Evolutionary conservation across 2,888 invertebrate species (phyloP).

Genomic region (Didymodactylos carnosus): DNA sequence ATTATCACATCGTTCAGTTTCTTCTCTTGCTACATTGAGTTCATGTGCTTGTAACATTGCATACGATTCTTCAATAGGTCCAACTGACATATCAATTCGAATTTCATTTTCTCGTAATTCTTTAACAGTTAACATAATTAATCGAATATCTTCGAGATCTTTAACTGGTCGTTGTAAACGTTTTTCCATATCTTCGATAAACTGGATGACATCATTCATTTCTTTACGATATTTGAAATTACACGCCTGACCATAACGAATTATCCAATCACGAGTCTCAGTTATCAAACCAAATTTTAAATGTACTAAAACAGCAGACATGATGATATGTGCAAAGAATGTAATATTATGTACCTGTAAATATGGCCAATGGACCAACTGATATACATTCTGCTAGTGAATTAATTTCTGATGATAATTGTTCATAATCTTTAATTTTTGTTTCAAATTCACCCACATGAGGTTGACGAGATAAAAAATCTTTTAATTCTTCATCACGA

Average conservation of each 20-base stretch:
- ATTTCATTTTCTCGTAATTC: constrained; percentile 84
- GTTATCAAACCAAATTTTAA: constrained; percentile 63
- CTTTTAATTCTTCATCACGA: constrained; percentile 30
- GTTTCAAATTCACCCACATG: constrained; percentile 36
- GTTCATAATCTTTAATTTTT: constrained; percentile 33
- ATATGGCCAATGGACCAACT: constrained; percentile 32
- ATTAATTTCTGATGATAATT: constrained; percentile 29
- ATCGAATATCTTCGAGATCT: constrained; percentile 75
- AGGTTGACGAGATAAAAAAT: constrained; percentile 33
- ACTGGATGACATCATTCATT: constrained; percentile 46
- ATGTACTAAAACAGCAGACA: constrained; percentile 25
- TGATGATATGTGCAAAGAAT: not conserved
- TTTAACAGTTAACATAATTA: constrained; percentile 74
- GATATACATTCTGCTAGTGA: constrained; percentile 29
- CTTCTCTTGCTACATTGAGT: constrained; percentile 63
- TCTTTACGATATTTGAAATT: constrained; percentile 32
- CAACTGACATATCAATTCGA: constrained; percentile 75
- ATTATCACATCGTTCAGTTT: constrained; percentile 72
- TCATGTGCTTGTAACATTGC: constrained; percentile 69
- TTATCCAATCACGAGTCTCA: constrained; percentile 36
- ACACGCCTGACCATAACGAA: constrained; percentile 32
- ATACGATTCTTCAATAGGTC: constrained; percentile 74
- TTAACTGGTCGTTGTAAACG: constrained; percentile 67
- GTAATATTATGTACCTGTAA: constrained; percentile 19
- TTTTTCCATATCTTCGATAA: constrained; percentile 57